Base-by-base conservation (phyloP, 2,888 invertebrate genomes). In the Catocala sponsa region DNA sequence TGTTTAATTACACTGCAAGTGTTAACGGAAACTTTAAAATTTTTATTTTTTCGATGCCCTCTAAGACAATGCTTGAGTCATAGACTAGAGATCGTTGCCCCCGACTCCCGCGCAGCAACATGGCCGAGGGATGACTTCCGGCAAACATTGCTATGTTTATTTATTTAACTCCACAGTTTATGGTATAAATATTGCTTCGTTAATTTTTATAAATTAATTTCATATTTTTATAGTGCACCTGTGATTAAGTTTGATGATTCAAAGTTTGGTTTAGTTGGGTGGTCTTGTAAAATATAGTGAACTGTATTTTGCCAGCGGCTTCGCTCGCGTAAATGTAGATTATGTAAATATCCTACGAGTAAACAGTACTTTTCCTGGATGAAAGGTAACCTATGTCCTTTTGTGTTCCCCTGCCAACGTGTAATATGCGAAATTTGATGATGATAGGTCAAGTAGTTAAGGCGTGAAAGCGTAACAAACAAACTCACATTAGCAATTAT, bases 61-160 rank as follows among this genome's bases (percentile, higher is more conserved):
- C 71, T 4, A 69, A 76, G 80, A 84, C 84, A 84, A 80, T 79
- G 80, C 77, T 64, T 87, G 89, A 91, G 85, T 91, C 91, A 89
- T 81, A 82, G 79, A 81, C 69, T 63, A 54, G 76, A 83, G 91
- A 85, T 58, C 91, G 76, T 87, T 90, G 91, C 86, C 84, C 91
- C 69, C 90, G 87, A 80, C 90, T 91, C 91, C 91, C 90, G 91
- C 91, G 86, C 89, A 83, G 80, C 70, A 81, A 74, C 51, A 79
- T 73, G 79, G 69, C 74, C 55, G 44, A 56, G 70, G 81, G 74
- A 80, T 77, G 72, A 78, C 82, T 82, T 86, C 85, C 86, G 83
- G 65, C 73, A 74, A 75, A 59, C 72, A 75, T 65, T 68, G 74
- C 71, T 68, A 55, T 74, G 73, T 81, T 77, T 65, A 67, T 73